A percentile compares a stretch with the other conserved stretches of the same genome.
These are phyloP conservation scores for Iguana delicatissima DNA, from an alignment of 2,797 vertebrate species.

Conservation along the genomic window DNA sequence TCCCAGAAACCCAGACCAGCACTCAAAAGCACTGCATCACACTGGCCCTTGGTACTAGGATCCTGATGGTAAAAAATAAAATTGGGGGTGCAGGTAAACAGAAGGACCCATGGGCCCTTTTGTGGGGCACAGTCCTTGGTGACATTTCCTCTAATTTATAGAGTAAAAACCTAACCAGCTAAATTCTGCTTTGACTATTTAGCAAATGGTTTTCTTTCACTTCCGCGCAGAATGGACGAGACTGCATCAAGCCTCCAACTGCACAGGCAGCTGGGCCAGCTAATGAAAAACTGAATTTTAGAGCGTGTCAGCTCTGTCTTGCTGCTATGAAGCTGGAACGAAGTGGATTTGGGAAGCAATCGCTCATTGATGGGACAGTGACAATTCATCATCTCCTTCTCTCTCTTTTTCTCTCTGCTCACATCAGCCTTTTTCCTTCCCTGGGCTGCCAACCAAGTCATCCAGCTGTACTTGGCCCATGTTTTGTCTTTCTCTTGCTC, in stretches of 20 bases:
- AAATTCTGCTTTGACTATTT: no score
- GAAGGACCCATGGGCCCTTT: no score
- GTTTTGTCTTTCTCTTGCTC: neutral
- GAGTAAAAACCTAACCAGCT: neutral
- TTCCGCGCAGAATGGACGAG: neutral
- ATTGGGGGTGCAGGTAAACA: no score
- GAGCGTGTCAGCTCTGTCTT: neutral
- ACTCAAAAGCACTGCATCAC: no score
- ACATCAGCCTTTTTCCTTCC: neutral
- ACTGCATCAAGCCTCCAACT: neutral
- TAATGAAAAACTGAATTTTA: slow-evolving; percentile 10
- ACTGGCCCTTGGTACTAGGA: no score
- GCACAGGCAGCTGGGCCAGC: neutral
- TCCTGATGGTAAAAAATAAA: no score
- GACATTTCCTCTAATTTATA: no score
- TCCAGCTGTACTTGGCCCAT: neutral
- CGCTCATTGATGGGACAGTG: neutral
- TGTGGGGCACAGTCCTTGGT: no score
- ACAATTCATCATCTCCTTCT: neutral
- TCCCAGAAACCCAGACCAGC: no score
- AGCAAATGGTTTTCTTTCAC: neutral
- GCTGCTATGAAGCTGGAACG: slow-evolving; percentile 3
- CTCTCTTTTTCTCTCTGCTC: neutral
- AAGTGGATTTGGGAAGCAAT: neutral
- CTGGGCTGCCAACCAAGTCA: neutral